Evolutionary conservation across 2,113 vertebrate species (phyloP), one percentile per base, ranked within the genome.

Genomic region (Sylvia atricapilla): DNA sequence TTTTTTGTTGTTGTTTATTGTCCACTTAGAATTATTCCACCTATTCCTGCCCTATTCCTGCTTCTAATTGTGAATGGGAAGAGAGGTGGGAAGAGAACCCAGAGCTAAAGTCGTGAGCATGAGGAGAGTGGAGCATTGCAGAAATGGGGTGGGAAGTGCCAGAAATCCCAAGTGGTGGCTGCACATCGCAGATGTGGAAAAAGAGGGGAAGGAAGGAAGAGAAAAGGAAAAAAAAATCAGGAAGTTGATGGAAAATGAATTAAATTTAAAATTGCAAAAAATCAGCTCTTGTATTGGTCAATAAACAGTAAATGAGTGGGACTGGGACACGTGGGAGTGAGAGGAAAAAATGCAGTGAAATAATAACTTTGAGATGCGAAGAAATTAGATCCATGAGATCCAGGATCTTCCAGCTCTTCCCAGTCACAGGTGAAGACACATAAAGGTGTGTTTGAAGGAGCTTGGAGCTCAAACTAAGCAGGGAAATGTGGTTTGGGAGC

Each of bases 1-100:
- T 24, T 20, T 66, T 67, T 93, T 89, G 73, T 64, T 58, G 13
- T 41, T 41, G 47, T 73, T 86, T 74, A 43, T 90, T 95, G 83
- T 92, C 93, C 69, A 78, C 14, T n/a, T 75, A 20, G 47, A 81
- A 63, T 50, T 70, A 67, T 46, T 89, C 64, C 47, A 10, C 7
- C 3, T 30, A 50, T 52, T 84, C 56, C 44, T 78, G 2, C 44
- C 7, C 3, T 30, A 50, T 52, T 84, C 56, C 44, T 78, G 2
- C 44, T 72, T 85, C 60, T 15, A 35, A 24, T 39, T 60, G 56
- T 21, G 72, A 55, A 7, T 12, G 52, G 78, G 27, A 37, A 23
- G n/a, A 64, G 74, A 68, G 46, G 49, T 58, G 46, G 77, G 50
- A 84, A 35, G 18, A 50, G 37, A 9, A 77, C 21, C 24, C 74